These are phyloP conservation scores for Hormaphis cornu DNA, from an alignment of 1,140 invertebrate species.

Conservation along the genomic window DNA sequence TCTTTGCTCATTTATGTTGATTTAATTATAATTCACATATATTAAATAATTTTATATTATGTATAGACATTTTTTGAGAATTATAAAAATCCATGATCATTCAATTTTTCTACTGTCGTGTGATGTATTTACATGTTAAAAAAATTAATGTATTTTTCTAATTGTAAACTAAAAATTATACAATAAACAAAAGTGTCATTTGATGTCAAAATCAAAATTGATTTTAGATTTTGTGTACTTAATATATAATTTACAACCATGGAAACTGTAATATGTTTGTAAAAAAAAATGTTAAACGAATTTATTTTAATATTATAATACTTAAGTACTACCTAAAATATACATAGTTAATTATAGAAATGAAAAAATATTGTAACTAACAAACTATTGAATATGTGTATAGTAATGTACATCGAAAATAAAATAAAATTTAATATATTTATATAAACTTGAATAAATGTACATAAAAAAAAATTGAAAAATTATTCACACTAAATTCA, in stretches of 20 bases:
- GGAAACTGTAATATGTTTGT: background rate
- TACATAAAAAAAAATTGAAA: background rate
- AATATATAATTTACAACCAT: too few species aligned
- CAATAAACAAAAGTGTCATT: background rate
- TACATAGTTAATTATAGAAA: background rate
- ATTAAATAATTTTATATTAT: too few species aligned
- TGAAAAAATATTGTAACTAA: constrained; percentile 14
- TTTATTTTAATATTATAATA: constrained; percentile 4
- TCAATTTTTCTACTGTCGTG: background rate
- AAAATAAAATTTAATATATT: constrained; percentile 10
- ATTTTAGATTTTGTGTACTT: constrained; percentile 6
- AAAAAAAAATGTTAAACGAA: background rate
- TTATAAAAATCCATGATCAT: background rate
- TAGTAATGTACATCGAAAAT: constrained; percentile 14
- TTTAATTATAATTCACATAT: too few species aligned
- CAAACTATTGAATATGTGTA: background rate
- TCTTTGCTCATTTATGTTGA: constrained; percentile 7
- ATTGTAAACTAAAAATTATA: too few species aligned
- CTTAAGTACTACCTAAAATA: background rate
- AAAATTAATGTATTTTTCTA: background rate
- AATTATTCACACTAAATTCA: too few species aligned
- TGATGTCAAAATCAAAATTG: constrained; percentile 3
- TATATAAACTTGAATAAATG: background rate
- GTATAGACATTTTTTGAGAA: too few species aligned
- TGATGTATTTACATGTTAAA: background rate